phyloP scores from a whole-genome alignment of 2,113 vertebrate species.

The Helogale parvula region DNA sequence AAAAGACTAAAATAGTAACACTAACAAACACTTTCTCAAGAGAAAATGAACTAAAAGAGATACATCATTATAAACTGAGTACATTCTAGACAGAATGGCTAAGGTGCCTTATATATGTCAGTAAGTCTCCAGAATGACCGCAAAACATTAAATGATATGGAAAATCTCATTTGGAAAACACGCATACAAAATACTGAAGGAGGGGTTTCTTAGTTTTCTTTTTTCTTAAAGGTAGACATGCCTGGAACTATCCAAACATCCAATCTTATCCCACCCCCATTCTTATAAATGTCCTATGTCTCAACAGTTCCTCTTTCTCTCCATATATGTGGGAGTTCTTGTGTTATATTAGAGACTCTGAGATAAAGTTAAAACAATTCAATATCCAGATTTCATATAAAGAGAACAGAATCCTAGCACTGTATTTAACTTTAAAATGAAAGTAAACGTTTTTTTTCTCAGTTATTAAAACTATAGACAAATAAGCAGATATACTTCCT shows the following conservation, averaged over 20 bases:
- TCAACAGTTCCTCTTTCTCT: not conserved
- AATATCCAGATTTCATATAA: not conserved
- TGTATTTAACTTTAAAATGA: slow-evolving; percentile 74
- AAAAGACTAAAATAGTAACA: not conserved
- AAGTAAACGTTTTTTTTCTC: slow-evolving; percentile 66
- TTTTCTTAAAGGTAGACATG: slow-evolving; percentile 20
- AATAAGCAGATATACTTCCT: not conserved
- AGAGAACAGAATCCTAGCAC: not conserved
- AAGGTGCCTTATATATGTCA: not conserved
- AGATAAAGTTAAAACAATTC: not conserved
- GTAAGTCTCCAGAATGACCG: slow-evolving; percentile 30
- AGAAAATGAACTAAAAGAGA: slow-evolving; percentile 4
- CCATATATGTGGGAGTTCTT: not conserved
- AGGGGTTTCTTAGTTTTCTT: not conserved
- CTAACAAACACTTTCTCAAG: not conserved
- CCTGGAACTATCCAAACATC: not conserved
- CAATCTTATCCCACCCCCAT: not conserved
- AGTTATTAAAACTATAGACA: slow-evolving; percentile 37
- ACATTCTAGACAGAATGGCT: not conserved
- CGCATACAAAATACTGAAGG: not conserved
- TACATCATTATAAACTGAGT: not conserved
- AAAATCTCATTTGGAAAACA: not conserved
- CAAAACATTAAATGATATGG: slow-evolving; percentile 10
- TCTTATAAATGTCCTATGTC: not conserved
- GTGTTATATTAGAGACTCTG: not conserved